Conservation (phyloP, 2,113 vertebrate species). For the Dendropsophus ebraccatus region DNA sequence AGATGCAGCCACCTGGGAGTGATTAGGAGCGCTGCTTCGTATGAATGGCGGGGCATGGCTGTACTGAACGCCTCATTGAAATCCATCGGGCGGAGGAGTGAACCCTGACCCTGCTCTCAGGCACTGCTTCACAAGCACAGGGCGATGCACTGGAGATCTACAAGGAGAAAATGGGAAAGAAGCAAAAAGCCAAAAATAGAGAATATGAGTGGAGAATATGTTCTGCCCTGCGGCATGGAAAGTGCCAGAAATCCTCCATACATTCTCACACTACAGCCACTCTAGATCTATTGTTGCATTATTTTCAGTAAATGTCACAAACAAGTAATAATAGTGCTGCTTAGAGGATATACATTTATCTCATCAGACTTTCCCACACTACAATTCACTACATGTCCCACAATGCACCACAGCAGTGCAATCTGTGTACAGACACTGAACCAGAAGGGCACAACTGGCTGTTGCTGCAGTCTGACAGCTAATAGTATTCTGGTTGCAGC, state of each 20-base stretch:
- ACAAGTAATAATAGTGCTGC: no score
- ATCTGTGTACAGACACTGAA: no score
- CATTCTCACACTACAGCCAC: neutral
- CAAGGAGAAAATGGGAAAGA: conserved; percentile 1
- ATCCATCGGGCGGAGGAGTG: conserved; percentile 43
- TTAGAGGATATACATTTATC: no score
- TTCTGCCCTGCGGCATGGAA: neutral
- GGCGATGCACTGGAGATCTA: neutral
- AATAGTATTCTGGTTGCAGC: neutral
- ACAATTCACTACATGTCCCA: neutral
- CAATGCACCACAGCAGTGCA: neutral
- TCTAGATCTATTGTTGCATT: neutral
- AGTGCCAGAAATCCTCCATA: neutral
- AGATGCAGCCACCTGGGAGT: conserved; percentile 42
- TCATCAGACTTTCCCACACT: no score
- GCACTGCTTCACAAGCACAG: neutral
- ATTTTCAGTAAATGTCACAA: no score
- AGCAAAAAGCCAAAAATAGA: neutral
- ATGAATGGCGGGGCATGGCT: conserved; percentile 27
- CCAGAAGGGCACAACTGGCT: no score
- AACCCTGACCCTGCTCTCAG: conserved; percentile 32
- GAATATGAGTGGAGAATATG: neutral
- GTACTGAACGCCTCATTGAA: conserved; percentile 56
- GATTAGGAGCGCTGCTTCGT: conserved; percentile 20
- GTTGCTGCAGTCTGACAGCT: no score